phyloP scores from a whole-genome alignment of 2,113 vertebrate species.

The Oostethus manadensis region DNA sequence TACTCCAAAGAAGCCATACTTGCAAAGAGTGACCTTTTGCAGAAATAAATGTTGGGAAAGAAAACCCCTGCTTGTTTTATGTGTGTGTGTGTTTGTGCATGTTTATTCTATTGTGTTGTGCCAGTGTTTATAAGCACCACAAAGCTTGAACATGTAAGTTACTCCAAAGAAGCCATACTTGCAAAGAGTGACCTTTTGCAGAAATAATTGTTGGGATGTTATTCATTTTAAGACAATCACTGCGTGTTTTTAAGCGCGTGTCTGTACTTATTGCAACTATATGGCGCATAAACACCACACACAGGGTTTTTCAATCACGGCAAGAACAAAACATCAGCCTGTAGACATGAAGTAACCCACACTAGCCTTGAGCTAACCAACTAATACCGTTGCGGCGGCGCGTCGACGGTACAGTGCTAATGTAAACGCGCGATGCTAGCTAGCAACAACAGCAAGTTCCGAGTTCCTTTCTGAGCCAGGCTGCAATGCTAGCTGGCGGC shows the following conservation, averaged over 20 bases:
- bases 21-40: neutral
- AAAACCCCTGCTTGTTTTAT: neutral
- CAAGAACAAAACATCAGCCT: too few relatives aligned
- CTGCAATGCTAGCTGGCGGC: neutral
- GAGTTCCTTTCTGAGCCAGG: conserved; percentile 6
- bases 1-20: neutral
- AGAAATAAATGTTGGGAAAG: neutral
- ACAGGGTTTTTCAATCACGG: too few relatives aligned
- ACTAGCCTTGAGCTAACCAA: conserved; percentile 39
- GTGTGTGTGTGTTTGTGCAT: neutral
- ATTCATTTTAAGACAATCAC: neutral
- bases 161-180: neutral
- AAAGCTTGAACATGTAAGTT: conserved; percentile 1
- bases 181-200: neutral
- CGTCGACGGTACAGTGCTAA: conserved; percentile 21
- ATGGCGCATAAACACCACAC: conserved; percentile 1
- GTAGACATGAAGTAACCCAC: neutral
- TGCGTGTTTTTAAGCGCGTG: neutral
- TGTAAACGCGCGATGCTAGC: conserved; percentile 32
- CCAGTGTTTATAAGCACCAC: too few relatives aligned
- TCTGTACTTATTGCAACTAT: neutral
- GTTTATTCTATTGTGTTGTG: neutral
- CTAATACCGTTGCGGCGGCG: conserved; percentile 5
- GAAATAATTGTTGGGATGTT: neutral
- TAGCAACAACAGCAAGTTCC: conserved; percentile 27